Conservation (phyloP, 2,888 invertebrate species). For the Apodemia duryi region DNA sequence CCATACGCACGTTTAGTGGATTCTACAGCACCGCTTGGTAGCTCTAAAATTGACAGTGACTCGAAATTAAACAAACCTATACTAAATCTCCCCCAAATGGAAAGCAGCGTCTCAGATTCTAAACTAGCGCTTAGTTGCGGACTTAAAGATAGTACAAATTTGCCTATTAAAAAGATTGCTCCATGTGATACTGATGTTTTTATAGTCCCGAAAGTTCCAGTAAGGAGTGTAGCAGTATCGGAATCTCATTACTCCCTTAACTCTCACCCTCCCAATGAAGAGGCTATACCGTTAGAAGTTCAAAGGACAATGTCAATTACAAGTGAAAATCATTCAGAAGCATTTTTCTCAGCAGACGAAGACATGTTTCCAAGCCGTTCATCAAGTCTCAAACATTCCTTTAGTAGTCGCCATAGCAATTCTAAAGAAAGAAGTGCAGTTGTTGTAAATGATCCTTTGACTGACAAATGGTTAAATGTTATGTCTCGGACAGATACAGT, state of each 20-base stretch:
- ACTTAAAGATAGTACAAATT: constrained; percentile 67
- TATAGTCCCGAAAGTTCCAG: constrained; percentile 61
- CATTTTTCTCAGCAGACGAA: constrained; percentile 96
- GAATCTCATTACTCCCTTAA: constrained; percentile 84
- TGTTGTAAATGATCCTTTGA: constrained; percentile 64
- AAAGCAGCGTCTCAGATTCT: constrained; percentile 92
- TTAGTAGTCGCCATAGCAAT: constrained; percentile 68
- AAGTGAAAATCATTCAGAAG: constrained; percentile 94
- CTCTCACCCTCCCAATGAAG: constrained; percentile 78
- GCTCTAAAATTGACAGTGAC: constrained; percentile 84
- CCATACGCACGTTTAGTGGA: constrained; percentile 88
- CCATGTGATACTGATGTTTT: constrained; percentile 51
- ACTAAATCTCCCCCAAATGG: constrained; percentile 80
- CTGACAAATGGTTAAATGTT: constrained; percentile 63
- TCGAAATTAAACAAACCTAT: constrained; percentile 82
- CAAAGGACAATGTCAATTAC: constrained; percentile 92
- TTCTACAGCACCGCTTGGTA: constrained; percentile 75
- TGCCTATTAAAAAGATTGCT: constrained; percentile 46
- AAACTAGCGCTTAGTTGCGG: constrained; percentile 89
- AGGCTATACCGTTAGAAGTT: constrained; percentile 80
- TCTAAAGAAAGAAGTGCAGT: constrained; percentile 78
- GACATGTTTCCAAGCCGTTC: constrained; percentile 86
- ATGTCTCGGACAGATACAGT: constrained; percentile 54
- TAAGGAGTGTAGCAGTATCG: constrained; percentile 78
- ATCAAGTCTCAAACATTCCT: constrained; percentile 83